phyloP scores from a whole-genome alignment of 1,140 invertebrate species.

The Bathynomus jamesi region DNA sequence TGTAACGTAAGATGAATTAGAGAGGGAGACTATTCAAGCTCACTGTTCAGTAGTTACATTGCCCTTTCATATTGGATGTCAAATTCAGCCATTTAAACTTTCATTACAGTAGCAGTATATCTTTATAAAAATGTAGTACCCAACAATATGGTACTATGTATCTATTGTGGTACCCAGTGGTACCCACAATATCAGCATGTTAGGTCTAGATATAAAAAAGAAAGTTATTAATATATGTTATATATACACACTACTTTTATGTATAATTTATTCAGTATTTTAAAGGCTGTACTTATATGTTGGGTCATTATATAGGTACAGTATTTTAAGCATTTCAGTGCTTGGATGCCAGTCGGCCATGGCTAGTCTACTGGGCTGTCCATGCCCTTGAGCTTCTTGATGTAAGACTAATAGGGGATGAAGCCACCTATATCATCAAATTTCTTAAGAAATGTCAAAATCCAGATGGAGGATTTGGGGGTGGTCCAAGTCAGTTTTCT shows the following conservation, averaged over 20 bases:
- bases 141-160: too few species aligned
- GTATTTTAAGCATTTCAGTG: slow-evolving; percentile 46
- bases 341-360: slow-evolving; percentile 87
- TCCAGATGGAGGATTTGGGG: slow-evolving; percentile 80
- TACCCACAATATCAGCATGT: not conserved
- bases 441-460: slow-evolving; percentile 70
- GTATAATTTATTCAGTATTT: not conserved
- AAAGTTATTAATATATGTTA: not conserved
- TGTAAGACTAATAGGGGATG: slow-evolving; percentile 57
- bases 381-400: slow-evolving; percentile 79
- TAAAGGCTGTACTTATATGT: not conserved
- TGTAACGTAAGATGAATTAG: too few species aligned
- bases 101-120: too few species aligned
- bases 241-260: too few species aligned
- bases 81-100: too few species aligned
- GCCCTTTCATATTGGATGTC: too few species aligned
- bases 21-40: too few species aligned
- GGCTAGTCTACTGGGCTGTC: slow-evolving; percentile 92
- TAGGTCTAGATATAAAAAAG: not conserved
- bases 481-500: slow-evolving; percentile 80
- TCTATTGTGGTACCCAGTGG: not conserved
- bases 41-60: too few species aligned
- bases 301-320: not conserved
- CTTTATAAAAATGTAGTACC: too few species aligned
- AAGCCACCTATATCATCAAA: slow-evolving; percentile 56